Conservation (phyloP, 2,113 vertebrate species). For the Scalopus aquaticus region DNA sequence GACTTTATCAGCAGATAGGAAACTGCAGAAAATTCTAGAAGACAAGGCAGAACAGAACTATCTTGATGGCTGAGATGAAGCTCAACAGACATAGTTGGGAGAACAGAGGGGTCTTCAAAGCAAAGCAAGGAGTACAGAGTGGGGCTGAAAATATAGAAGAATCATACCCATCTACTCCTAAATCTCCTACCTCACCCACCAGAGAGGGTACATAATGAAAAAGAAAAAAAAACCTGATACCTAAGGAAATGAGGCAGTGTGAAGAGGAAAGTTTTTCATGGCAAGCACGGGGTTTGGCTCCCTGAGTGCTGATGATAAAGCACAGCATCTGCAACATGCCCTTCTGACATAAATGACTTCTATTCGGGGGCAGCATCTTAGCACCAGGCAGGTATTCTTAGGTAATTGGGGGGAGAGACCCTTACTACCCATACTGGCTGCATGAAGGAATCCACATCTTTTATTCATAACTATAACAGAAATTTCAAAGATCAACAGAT, state of each 20-base stretch:
- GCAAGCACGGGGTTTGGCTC: not conserved
- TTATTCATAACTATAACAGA: constrained; percentile 1
- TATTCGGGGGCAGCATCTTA: not conserved
- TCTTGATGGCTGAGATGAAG: not conserved
- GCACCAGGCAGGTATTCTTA: not conserved
- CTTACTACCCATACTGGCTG: not conserved
- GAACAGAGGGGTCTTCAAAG: not conserved
- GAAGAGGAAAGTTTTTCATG: not conserved
- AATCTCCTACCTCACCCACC: not conserved
- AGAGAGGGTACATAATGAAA: not conserved
- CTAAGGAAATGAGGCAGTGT: not conserved
- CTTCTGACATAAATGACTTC: not conserved
- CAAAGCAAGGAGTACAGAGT: not conserved
- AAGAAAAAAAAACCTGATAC: not conserved
- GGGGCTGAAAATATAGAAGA: not conserved
- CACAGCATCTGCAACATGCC: not conserved
- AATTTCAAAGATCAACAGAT: not conserved
- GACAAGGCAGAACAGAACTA: not conserved
- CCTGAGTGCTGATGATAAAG: not conserved
- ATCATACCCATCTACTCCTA: not conserved
- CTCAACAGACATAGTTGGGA: not conserved
- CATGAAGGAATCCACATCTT: not conserved
- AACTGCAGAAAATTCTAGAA: not conserved
- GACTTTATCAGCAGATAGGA: not conserved
- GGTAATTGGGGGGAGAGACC: not conserved